Percentiles rank a stretch among this genome's conserved stretches.
These are phyloP conservation scores for Lonchura striata DNA, from an alignment of 2,113 vertebrate species.

Conservation along the genomic window DNA sequence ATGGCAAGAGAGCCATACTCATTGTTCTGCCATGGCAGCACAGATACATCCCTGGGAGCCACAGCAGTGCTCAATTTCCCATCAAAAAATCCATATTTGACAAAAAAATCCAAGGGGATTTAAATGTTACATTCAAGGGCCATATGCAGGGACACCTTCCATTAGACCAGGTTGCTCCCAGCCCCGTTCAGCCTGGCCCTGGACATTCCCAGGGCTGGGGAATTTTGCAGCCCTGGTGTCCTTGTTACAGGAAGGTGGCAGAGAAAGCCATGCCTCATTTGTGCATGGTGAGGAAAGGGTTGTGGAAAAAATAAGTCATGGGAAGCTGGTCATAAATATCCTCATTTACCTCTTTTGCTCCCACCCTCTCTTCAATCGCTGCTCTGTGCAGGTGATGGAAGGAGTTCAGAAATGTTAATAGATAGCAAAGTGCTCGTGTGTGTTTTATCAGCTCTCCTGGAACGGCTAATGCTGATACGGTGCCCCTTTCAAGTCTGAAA, in stretches of 20 bases:
- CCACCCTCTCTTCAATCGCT: not conserved
- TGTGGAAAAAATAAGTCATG: not conserved
- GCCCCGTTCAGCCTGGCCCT: not conserved
- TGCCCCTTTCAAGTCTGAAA: slow-evolving; percentile 48
- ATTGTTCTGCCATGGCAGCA: not conserved
- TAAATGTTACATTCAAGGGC: not conserved
- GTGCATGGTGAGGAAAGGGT: not conserved
- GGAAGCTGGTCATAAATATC: not conserved
- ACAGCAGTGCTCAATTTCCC: not conserved
- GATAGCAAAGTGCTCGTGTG: not conserved
- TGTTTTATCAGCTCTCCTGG: slow-evolving; percentile 28
- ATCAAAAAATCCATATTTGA: not conserved
- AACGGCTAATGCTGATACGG: not conserved
- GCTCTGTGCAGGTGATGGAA: slow-evolving; percentile 19
- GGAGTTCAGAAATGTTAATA: slow-evolving; percentile 28
- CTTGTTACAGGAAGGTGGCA: not conserved
- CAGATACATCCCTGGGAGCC: fast-evolving
- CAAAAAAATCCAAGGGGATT: not conserved
- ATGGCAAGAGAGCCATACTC: not conserved
- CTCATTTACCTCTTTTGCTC: not conserved
- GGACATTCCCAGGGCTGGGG: not conserved
- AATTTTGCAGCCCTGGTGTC: not conserved
- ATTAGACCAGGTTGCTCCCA: not conserved
- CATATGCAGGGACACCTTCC: not conserved
- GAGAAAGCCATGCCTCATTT: fast-evolving